Base-by-base conservation (phyloP, 2,888 invertebrate species). In the Hetaerina titia region DNA sequence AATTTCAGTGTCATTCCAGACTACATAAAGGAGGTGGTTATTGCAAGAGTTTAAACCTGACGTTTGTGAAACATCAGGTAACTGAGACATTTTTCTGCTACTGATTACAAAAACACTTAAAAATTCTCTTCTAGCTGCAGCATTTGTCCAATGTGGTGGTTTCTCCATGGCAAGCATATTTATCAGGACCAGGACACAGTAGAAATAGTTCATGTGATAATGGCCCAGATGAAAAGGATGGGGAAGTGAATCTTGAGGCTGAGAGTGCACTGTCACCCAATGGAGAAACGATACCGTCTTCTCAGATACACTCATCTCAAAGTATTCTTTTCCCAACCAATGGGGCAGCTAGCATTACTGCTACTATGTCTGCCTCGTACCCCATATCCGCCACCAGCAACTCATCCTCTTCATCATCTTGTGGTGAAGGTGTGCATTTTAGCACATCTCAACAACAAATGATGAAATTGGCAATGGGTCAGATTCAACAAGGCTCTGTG, bases 401-500 rank as follows among this genome's bases (percentile, higher is more conserved):
- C 56, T 74, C 69, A 57, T 74, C 92, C 45, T 92, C 92, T 74
- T 92, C 92, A 56, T 92, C 74, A 69, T 92, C 92, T 92, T 74
- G 92, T 92, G 31, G 69, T 92, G 92, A 92, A 56, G 92, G 69
- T 92, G 56, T 92, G 69, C 92, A 63, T 92, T 92, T 92, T 74
- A 92, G 69, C 22, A 56, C 25, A 69, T 69, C 64, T 56, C 92
- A 69, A 31, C 92, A 69, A 56, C 92, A 92, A 69, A 92, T 74
- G 74, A 92, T 92, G 92, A 92, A 92, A n/a, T 57, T 92, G 57
- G 56, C 92, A 56, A 69, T 92, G 92, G 92, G 92, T 25, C 92
- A 92, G 45, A 92, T 92, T 92, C 92, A 92, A n/a, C 92, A 92
- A 15, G 92, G 92, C 31, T 92, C 92, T 92, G 92, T 92, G 92